Evolutionary conservation across 2,797 vertebrate genomes (phyloP).

Genomic region (Sparidentex hasta): DNA sequence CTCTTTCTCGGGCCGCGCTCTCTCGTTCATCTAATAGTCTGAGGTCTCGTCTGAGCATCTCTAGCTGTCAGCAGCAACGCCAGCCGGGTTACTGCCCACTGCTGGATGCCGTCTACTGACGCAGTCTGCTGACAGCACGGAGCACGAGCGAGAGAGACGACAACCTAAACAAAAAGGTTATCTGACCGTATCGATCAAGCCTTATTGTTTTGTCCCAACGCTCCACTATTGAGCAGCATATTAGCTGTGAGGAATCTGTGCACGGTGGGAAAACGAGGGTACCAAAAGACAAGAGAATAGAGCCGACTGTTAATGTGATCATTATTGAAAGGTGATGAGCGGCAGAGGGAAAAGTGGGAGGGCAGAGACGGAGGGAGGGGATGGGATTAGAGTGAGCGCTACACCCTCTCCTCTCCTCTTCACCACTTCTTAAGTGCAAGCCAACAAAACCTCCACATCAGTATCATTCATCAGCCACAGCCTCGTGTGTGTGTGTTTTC

Average conservation of each 20-base stretch:
- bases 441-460: constrained; percentile 16
- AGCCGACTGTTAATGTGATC: constrained; percentile 42
- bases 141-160: constrained; percentile 4
- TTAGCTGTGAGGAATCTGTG: constrained; percentile 11
- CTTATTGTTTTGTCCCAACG: not conserved
- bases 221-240: constrained; percentile 1
- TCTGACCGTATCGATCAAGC: not conserved
- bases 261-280: constrained; percentile 17
- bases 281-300: constrained; percentile 6
- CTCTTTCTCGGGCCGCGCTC: constrained; percentile 2
- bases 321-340: constrained; percentile 60
- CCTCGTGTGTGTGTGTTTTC: constrained; percentile 24
- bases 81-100: constrained; percentile 41
- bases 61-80: constrained; percentile 4
- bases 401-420: constrained; percentile 33
- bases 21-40: constrained; percentile 20
- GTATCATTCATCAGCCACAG: constrained; percentile 45
- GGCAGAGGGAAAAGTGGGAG: constrained; percentile 43
- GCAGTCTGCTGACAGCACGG: constrained; percentile 40
- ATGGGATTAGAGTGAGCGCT: constrained; percentile 38
- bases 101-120: constrained; percentile 56
- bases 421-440: constrained; percentile 14
- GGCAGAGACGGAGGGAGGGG: constrained; percentile 35
- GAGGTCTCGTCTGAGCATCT: constrained; percentile 35
- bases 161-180: not conserved